Evolutionary conservation across 2,888 invertebrate species (phyloP).

Genomic region (Monopis laevigella): DNA sequence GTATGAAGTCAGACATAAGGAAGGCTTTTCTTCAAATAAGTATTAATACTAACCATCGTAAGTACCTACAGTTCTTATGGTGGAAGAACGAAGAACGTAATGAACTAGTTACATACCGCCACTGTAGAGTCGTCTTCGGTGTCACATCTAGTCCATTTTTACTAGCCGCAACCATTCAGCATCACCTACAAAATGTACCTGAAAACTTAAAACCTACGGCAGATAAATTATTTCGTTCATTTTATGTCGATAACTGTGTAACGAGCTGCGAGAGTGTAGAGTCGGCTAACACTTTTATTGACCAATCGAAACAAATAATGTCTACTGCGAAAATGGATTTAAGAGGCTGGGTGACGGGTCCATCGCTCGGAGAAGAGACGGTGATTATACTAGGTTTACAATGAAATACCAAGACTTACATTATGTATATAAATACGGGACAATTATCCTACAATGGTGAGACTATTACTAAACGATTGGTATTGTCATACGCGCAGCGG

Average conservation of each 20-base stretch:
- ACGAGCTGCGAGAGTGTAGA: constrained; percentile 1
- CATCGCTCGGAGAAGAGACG: neutral
- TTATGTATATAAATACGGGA: neutral
- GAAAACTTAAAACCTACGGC: neutral
- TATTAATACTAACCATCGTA: constrained; percentile 21
- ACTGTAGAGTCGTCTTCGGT: constrained; percentile 12
- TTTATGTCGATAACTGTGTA: constrained; percentile 8
- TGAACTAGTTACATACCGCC: constrained; percentile 2
- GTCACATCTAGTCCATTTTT: constrained; percentile 6
- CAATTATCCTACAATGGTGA: neutral
- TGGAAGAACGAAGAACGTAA: constrained; percentile 8
- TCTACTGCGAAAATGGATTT: neutral
- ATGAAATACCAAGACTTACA: constrained; percentile 5
- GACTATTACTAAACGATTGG: constrained; percentile 7
- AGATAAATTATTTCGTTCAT: neutral
- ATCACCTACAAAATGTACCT: neutral
- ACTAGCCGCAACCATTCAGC: neutral
- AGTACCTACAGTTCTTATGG: constrained; percentile 26
- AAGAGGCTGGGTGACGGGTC: constrained; percentile 3
- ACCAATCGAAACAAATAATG: constrained; percentile 1
- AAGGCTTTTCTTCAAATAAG: constrained; percentile 29
- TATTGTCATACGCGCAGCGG: constrained; percentile 9
- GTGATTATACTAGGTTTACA: neutral
- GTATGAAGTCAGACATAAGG: constrained; percentile 23
- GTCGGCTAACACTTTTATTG: neutral